Conservation (phyloP, 2,888 invertebrate genomes). For the Agrotis segetum region DNA sequence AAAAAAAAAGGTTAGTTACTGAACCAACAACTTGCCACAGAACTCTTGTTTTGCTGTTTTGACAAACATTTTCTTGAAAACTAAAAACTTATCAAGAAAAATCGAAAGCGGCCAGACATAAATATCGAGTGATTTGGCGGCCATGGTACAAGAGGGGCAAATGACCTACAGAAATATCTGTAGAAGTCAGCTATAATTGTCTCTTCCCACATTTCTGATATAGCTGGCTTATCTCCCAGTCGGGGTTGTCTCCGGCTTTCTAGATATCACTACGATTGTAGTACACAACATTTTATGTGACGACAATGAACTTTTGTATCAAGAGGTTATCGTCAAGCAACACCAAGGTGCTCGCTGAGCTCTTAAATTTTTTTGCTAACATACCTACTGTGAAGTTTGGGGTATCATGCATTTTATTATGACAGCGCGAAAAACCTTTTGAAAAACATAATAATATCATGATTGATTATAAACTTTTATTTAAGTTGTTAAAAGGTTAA, state of each 20-base stretch:
- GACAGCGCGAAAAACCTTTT: background rate
- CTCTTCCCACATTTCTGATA: constrained; percentile 36
- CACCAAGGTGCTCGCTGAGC: constrained; percentile 69
- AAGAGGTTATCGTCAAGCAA: constrained; percentile 73
- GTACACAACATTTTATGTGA: constrained; percentile 58
- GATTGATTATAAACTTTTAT: background rate
- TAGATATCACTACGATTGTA: constrained; percentile 43
- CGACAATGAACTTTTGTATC: constrained; percentile 76
- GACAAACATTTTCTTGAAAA: too few species aligned
- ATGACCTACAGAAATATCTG: constrained; percentile 12
- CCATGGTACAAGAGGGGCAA: background rate
- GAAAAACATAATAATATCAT: too few species aligned
- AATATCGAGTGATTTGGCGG: too few species aligned
- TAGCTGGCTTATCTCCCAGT: constrained; percentile 33
- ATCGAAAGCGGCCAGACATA: background rate
- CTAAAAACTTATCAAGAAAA: too few species aligned
- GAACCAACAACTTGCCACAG: too few species aligned
- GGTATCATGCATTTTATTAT: background rate
- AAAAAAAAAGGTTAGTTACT: too few species aligned
- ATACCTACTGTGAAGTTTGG: constrained; percentile 13
- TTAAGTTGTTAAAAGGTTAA: background rate
- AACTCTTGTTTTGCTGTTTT: too few species aligned
- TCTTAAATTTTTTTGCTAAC: constrained; percentile 57
- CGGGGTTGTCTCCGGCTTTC: constrained; percentile 62
- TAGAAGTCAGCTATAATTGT: background rate